These are phyloP conservation scores for Cryptus armator DNA, from an alignment of 2,888 invertebrate species.

Conservation along the genomic window DNA sequence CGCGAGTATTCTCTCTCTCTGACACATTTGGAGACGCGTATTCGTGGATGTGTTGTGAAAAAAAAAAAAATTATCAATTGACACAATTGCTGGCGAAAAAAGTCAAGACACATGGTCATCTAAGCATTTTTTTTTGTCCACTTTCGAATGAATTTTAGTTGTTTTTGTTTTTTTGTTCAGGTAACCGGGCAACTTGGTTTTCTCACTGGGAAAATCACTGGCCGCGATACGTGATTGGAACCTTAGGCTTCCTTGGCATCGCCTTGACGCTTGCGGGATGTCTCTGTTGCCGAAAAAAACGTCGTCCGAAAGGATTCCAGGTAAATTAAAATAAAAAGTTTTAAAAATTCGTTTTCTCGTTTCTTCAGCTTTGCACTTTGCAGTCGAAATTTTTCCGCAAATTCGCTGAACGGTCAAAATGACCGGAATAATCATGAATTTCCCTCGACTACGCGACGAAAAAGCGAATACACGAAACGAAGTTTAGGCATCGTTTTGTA, in stretches of 20 bases:
- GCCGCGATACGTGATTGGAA: slow-evolving; percentile 78
- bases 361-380: slow-evolving; percentile 6
- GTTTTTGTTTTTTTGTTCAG: slow-evolving; percentile 56
- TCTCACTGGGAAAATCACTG: slow-evolving; percentile 79
- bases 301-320: slow-evolving; percentile 83
- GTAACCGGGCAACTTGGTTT: slow-evolving; percentile 63
- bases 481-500: too few species aligned
- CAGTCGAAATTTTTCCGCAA: neutral
- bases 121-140: neutral
- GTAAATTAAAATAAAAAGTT: slow-evolving; percentile 70
- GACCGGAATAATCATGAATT: slow-evolving; percentile 7
- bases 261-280: slow-evolving; percentile 82
- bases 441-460: neutral
- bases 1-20: too few species aligned
- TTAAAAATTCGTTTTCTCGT: neutral
- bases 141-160: slow-evolving; percentile 5
- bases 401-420: neutral
- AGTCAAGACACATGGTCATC: too few species aligned
- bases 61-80: too few species aligned
- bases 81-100: too few species aligned
- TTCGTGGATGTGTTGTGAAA: too few species aligned
- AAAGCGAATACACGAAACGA: neutral
- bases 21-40: too few species aligned
- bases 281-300: slow-evolving; percentile 81
- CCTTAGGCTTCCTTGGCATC: slow-evolving; percentile 78